These are phyloP conservation scores for Conistra vaccinii DNA, from an alignment of 2,888 invertebrate genomes.

Conservation along the genomic window DNA sequence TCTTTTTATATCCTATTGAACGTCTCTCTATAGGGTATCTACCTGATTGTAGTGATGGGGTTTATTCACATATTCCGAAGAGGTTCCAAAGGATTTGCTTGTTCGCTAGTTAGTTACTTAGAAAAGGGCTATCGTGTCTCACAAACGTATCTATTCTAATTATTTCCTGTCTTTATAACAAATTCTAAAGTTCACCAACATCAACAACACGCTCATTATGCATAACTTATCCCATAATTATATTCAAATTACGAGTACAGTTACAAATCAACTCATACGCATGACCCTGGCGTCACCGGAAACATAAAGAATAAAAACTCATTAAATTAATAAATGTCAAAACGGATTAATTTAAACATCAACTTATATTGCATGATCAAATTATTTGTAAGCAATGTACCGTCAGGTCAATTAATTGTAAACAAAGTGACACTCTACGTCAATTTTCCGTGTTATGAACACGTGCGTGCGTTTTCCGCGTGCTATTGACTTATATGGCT, in stretches of 20 bases:
- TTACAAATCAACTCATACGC: constrained; percentile 29
- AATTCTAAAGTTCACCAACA: background rate
- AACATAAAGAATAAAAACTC: constrained; percentile 22
- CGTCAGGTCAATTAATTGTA: background rate
- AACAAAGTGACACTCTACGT: too few species aligned
- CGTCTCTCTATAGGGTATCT: background rate
- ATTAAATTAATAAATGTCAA: constrained; percentile 57
- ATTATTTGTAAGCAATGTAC: constrained; percentile 6
- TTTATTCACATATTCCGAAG: background rate
- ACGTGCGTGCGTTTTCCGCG: too few species aligned
- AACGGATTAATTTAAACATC: constrained; percentile 27
- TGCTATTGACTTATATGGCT: too few species aligned
- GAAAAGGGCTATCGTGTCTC: background rate
- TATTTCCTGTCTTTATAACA: background rate
- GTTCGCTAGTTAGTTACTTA: background rate
- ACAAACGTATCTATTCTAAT: background rate
- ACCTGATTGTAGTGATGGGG: too few species aligned
- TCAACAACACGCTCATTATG: constrained; percentile 31
- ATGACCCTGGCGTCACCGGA: constrained; percentile 49
- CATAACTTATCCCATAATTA: constrained; percentile 27
- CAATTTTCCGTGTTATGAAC: too few species aligned
- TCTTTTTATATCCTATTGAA: constrained; percentile 12
- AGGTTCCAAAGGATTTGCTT: background rate
- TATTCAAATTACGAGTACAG: constrained; percentile 32
- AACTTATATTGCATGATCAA: constrained; percentile 11